Conservation (phyloP, 2,888 invertebrate species). For the Diarsia dahlii region DNA sequence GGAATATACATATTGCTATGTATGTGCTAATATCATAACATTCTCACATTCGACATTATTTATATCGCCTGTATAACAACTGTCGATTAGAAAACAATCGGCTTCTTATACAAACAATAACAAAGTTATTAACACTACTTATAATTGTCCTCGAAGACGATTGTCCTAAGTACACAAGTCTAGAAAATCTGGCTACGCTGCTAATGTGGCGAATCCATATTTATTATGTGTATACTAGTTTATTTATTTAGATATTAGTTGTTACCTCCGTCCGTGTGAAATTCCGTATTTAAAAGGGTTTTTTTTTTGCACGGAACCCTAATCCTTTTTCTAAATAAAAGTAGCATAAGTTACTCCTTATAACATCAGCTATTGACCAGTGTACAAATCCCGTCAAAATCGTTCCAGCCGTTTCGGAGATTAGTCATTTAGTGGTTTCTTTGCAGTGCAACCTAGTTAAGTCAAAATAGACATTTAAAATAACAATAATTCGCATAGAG, state of each 20-base stretch:
- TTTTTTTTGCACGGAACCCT: too few relatives aligned
- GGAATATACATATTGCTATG: not conserved
- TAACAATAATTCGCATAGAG: too few relatives aligned
- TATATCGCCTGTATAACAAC: slow-evolving; percentile 14
- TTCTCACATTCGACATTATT: not conserved
- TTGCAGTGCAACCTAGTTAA: too few relatives aligned
- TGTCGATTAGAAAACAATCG: slow-evolving; percentile 56
- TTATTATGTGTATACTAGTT: slow-evolving; percentile 10
- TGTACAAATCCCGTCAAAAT: too few relatives aligned
- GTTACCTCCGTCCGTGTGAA: too few relatives aligned
- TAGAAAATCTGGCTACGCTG: slow-evolving; percentile 30
- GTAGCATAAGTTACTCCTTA: too few relatives aligned
- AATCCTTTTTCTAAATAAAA: too few relatives aligned
- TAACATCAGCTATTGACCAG: too few relatives aligned
- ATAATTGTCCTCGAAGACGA: slow-evolving; percentile 44
- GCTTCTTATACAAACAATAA: slow-evolving; percentile 61
- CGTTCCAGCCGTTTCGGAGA: too few relatives aligned
- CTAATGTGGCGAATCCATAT: not conserved
- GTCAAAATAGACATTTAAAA: too few relatives aligned
- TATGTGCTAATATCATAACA: not conserved
- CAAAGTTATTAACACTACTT: slow-evolving; percentile 42
- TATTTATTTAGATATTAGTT: not conserved
- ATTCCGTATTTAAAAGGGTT: too few relatives aligned
- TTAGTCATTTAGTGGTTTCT: too few relatives aligned
- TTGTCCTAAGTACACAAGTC: slow-evolving; percentile 30